Conservation (phyloP, 1,140 invertebrate genomes). For the Drosophila ambigua region DNA sequence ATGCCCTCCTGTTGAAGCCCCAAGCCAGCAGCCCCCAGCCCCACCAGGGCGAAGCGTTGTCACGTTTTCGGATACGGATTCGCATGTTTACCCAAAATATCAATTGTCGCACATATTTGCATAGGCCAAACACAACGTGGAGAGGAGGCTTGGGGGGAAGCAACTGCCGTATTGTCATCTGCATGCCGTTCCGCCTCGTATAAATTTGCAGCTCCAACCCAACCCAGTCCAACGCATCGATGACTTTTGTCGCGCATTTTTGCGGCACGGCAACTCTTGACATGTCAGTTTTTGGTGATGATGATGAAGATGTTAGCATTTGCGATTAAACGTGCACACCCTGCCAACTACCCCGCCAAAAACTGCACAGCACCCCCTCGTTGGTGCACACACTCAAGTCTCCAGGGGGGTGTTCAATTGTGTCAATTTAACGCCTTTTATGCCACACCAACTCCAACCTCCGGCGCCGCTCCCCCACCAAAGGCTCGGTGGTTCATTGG, state of each 20-base stretch:
- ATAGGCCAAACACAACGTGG: constrained; percentile 47
- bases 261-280: constrained; percentile 30
- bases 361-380: background rate
- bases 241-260: constrained; percentile 39
- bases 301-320: constrained; percentile 78
- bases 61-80: constrained; percentile 46
- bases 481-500: background rate
- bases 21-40: background rate
- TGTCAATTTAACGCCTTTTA: constrained; percentile 83
- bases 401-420: constrained; percentile 83
- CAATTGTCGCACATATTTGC: constrained; percentile 77
- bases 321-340: constrained; percentile 70
- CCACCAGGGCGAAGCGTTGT: constrained; percentile 14
- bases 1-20: too few relatives aligned
- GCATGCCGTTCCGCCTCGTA: constrained; percentile 3
- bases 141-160: background rate
- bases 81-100: constrained; percentile 64
- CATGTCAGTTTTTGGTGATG: constrained; percentile 46
- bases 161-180: constrained; percentile 31
- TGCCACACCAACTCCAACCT: constrained; percentile 44
- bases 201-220: constrained; percentile 6
- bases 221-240: background rate
- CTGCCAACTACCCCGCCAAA: too few relatives aligned
- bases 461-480: constrained; percentile 5
- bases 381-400: constrained; percentile 52